Evolutionary conservation across 2,888 invertebrate species (phyloP), one percentile per base, ranked within the genome.

Genomic region (Miltochrista miniata): DNA sequence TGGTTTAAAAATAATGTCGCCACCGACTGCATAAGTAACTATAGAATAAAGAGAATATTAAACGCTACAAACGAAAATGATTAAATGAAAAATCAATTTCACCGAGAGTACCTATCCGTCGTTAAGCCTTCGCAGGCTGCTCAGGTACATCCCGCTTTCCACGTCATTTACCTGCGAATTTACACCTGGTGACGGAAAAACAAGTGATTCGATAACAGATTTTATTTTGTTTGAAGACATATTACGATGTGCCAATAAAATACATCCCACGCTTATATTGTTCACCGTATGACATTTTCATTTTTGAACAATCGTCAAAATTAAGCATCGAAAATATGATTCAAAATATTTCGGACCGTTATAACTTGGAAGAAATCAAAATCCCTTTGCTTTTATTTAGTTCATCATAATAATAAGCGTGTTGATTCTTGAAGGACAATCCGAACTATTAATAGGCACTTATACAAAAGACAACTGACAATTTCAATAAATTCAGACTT

Each of bases 121-220:
- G 56, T 62, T 68, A 66, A 66, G 55, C 53, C 50, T 61, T 59
- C 37, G 47, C 54, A 66, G 46, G 66, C 70, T 53, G 62, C 64
- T 62, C 72, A 73, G 68, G 73, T 74, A 68, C 59, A 62, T 39
- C 33, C 67, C 52, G 63, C 68, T 61, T 79, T 80, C 76, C 75
- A 73, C 74, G 64, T 77, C 79, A 80, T 81, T 81, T 76, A 76
- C 70, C 64, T 51, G 61, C 55, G 59, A 64, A 64, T 69, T 68
- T 68, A 71, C 71, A 69, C 66, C 66, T 69, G 70, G 70, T 70
- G 73, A 74, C 74, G 71, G 74, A 75, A 76, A 78, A 76, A 79
- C 75, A 79, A 75, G 76, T 74, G 75, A 72, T 72, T 71, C 68
- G 70, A 75, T 78, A 75, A 76, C 76, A 71, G 70, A 70, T 72